These are phyloP conservation scores for Strigamia maritima DNA, from an alignment of 2,888 invertebrate genomes.

Conservation along the genomic window DNA sequence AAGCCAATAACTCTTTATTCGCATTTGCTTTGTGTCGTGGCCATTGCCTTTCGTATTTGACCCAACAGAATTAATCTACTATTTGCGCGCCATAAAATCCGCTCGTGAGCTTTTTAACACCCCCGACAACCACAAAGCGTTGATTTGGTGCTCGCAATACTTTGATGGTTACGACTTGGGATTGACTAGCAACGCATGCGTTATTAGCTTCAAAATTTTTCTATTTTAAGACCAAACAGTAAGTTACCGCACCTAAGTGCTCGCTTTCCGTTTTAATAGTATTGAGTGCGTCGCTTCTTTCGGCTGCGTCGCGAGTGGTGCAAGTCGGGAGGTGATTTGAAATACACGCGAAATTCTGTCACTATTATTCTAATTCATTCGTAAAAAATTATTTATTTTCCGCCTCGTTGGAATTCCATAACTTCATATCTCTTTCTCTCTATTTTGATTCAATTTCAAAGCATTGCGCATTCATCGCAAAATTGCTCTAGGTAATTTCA, in stretches of 20 bases:
- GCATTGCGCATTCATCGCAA: no score
- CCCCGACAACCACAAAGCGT: background rate
- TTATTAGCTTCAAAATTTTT: background rate
- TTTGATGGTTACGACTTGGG: background rate
- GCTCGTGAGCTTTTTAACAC: background rate
- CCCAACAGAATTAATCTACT: background rate
- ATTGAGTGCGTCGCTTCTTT: no score
- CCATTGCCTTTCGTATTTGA: background rate
- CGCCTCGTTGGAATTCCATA: no score
- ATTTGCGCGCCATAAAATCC: background rate
- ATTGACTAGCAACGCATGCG: background rate
- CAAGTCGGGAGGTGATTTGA: no score
- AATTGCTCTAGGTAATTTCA: no score
- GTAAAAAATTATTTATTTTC: no score
- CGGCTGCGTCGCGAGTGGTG: no score
- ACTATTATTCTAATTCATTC: no score
- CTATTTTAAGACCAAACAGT: background rate
- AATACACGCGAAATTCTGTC: no score
- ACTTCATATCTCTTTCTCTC: no score
- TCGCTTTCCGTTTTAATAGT: background rate
- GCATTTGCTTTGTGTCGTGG: background rate
- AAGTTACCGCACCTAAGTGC: background rate
- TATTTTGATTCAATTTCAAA: no score
- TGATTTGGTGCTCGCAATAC: background rate
- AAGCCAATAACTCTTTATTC: background rate